Conservation (phyloP, 2,888 invertebrate species). For the Cataglyphis altisquamis region DNA sequence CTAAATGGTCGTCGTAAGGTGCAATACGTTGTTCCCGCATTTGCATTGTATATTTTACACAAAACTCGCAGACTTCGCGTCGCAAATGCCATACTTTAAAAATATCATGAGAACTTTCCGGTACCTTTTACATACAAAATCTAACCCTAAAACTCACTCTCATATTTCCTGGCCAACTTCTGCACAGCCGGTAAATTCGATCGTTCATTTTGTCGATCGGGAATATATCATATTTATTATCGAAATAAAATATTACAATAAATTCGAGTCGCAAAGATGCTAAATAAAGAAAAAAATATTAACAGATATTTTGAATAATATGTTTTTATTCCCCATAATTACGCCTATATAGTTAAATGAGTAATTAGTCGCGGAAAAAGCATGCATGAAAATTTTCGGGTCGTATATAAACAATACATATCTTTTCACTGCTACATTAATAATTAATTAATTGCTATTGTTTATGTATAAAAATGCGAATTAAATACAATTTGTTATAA, state of each 20-base stretch:
- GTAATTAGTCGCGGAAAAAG: background rate
- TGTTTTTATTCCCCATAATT: background rate
- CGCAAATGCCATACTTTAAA: slow-evolving; percentile 80
- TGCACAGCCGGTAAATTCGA: slow-evolving; percentile 10
- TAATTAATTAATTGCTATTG: background rate
- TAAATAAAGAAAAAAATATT: background rate
- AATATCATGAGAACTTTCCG: slow-evolving; percentile 65
- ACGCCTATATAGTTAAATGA: too few species aligned
- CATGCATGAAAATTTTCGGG: background rate
- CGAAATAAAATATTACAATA: background rate
- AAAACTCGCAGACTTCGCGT: slow-evolving; percentile 78
- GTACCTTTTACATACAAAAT: slow-evolving; percentile 46
- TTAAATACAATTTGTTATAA: background rate
- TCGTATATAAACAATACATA: background rate
- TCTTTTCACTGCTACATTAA: background rate
- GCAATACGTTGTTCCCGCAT: slow-evolving; percentile 67
- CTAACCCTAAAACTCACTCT: background rate
- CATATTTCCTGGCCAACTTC: background rate
- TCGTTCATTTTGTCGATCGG: background rate
- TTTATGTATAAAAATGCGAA: background rate
- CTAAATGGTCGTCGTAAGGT: slow-evolving; percentile 72
- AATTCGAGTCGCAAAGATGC: background rate
- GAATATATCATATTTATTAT: background rate
- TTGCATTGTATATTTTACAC: slow-evolving; percentile 79
- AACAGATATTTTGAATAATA: background rate